Conservation (phyloP, 2,797 vertebrate genomes). For the Meda fulgida region DNA sequence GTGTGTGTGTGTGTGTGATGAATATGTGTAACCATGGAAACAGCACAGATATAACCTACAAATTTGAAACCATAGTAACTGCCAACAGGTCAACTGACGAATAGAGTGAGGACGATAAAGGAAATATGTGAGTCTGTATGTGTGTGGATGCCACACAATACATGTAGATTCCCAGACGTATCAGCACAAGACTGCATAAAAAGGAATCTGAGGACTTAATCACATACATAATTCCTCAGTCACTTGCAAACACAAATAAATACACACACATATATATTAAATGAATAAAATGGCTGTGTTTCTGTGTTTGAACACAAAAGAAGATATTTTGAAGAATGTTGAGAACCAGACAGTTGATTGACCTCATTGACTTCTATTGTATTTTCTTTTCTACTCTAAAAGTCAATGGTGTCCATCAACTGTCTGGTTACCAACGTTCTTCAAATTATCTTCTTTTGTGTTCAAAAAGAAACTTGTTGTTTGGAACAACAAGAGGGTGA, state of each 20-base stretch:
- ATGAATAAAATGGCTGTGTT: neutral
- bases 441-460: too few species aligned
- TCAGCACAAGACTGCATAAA: neutral
- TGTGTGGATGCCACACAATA: conserved; percentile 1
- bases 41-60: conserved; percentile 37
- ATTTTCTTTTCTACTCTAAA: too few species aligned
- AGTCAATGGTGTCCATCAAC: too few species aligned
- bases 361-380: too few species aligned
- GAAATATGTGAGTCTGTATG: conserved; percentile 15
- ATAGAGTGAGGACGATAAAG: conserved; percentile 39
- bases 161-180: neutral
- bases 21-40: conserved; percentile 41
- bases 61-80: conserved; percentile 56
- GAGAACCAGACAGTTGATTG: too few species aligned
- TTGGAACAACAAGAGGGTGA: too few species aligned
- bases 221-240: neutral
- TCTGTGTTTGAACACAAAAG: too few species aligned
- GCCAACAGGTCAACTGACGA: conserved; percentile 51
- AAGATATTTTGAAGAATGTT: too few species aligned
- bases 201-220: neutral
- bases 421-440: too few species aligned
- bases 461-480: too few species aligned
- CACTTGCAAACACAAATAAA: neutral
- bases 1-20: conserved; percentile 3
- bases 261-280: neutral